Percentiles rank a stretch among this genome's conserved stretches.
Evolutionary conservation across 1,140 invertebrate species (phyloP).

Genomic region (Atta cephalotes): DNA sequence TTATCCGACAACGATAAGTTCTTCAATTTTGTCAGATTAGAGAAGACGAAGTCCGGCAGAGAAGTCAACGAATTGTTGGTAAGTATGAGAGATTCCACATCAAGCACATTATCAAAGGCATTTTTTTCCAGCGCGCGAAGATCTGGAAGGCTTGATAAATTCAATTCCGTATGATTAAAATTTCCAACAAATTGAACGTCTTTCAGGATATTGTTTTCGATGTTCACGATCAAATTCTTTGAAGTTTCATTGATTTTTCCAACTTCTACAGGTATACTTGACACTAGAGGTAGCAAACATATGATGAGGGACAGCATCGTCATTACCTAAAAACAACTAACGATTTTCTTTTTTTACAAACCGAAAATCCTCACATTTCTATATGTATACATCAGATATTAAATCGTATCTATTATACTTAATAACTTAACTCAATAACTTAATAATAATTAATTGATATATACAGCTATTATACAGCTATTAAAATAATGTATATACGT

Average conservation of each 20-base stretch:
- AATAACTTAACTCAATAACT: background rate
- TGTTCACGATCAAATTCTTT: constrained; percentile 23
- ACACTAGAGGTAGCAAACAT: constrained; percentile 66
- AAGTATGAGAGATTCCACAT: constrained; percentile 71
- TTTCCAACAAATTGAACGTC: constrained; percentile 39
- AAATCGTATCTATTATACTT: background rate
- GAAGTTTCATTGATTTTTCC: constrained; percentile 14
- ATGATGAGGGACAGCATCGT: constrained; percentile 54
- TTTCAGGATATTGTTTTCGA: constrained; percentile 67
- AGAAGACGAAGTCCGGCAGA: constrained; percentile 75
- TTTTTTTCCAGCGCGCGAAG: constrained; percentile 65
- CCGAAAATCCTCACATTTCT: background rate
- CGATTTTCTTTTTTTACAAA: background rate
- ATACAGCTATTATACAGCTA: background rate
- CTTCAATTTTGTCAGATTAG: constrained; percentile 72
- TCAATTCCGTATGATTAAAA: background rate
- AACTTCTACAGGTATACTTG: background rate
- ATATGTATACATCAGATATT: background rate
- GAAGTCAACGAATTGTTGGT: constrained; percentile 68
- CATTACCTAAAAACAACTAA: background rate
- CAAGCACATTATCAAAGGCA: constrained; percentile 68
- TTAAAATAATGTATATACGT: background rate
- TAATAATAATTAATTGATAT: background rate
- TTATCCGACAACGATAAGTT: constrained; percentile 72
- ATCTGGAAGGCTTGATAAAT: constrained; percentile 65